Percentiles rank a stretch among this genome's conserved stretches.
Conservation (phyloP, 2,113 vertebrate species). For the Poeciliopsis retropinna region DNA sequence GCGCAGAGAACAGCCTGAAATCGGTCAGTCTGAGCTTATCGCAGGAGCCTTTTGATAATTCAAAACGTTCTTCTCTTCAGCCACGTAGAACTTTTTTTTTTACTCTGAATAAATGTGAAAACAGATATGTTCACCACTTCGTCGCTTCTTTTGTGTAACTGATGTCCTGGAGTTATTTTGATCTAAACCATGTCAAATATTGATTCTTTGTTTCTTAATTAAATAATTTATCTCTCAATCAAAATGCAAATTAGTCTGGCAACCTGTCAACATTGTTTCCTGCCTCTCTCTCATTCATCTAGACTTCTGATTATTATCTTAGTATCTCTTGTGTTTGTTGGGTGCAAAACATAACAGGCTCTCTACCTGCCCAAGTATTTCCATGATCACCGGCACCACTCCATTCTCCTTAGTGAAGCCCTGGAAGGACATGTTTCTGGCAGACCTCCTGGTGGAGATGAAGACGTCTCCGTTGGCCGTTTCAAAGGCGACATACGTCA, state of each 20-base stretch:
- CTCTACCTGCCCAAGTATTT: conserved; percentile 92
- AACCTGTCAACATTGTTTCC: neutral
- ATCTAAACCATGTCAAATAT: neutral
- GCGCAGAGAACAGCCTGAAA: neutral
- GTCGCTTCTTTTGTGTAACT: neutral
- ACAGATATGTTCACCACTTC: too few relatives aligned
- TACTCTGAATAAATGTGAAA: too few relatives aligned
- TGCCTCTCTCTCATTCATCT: too few relatives aligned
- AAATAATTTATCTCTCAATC: neutral
- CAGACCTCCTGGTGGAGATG: conserved; percentile 88
- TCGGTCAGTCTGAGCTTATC: neutral
- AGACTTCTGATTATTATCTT: neutral
- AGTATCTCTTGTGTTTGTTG: neutral
- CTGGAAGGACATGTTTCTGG: conserved; percentile 96
- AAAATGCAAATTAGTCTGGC: neutral
- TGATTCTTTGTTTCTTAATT: neutral
- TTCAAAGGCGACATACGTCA: conserved; percentile 95
- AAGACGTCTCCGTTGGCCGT: conserved; percentile 86
- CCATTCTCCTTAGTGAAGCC: conserved; percentile 91
- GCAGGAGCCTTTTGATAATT: neutral
- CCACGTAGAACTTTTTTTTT: neutral
- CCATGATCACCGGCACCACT: conserved; percentile 88
- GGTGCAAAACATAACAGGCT: neutral
- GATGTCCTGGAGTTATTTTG: neutral
- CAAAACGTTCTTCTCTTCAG: neutral